Evolutionary conservation across 2,113 vertebrate species (phyloP).

Genomic region (Siniperca knerii): DNA sequence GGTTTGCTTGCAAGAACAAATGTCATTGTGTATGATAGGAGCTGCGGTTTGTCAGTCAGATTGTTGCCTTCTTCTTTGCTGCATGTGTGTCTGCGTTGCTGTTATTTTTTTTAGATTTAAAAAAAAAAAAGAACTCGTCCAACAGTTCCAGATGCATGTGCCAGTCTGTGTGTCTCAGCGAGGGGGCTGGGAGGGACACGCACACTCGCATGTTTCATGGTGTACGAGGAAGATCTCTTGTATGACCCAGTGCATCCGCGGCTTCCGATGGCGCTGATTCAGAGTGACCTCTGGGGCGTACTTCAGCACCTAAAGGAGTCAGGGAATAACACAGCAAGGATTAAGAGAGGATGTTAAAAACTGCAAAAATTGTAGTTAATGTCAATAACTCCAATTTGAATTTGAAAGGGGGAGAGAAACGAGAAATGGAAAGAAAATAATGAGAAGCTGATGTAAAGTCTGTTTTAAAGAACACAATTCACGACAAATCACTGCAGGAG

Average conservation of each 20-base stretch:
- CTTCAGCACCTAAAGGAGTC: slow-evolving; percentile 90
- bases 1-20: slow-evolving; percentile 17
- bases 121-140: slow-evolving; percentile 26
- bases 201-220: slow-evolving; percentile 94
- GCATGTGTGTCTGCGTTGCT: slow-evolving; percentile 44
- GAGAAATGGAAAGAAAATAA: not conserved
- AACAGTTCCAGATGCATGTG: slow-evolving; percentile 50
- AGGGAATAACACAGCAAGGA: not conserved
- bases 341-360: slow-evolving; percentile 3
- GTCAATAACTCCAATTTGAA: not conserved
- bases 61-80: slow-evolving; percentile 33
- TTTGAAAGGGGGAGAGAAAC: not conserved
- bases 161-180: slow-evolving; percentile 83
- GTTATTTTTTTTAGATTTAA: slow-evolving; percentile 23
- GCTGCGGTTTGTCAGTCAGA: slow-evolving; percentile 33
- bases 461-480: not conserved
- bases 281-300: slow-evolving; percentile 87
- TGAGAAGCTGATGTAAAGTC: not conserved
- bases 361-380: not conserved
- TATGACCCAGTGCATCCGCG: slow-evolving; percentile 85
- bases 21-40: not conserved
- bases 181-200: slow-evolving; percentile 91
- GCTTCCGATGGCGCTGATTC: slow-evolving; percentile 78
- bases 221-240: slow-evolving; percentile 94
- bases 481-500: not conserved